Conservation (phyloP, 2,888 invertebrate species). For the Sinohyriopsis cumingii region DNA sequence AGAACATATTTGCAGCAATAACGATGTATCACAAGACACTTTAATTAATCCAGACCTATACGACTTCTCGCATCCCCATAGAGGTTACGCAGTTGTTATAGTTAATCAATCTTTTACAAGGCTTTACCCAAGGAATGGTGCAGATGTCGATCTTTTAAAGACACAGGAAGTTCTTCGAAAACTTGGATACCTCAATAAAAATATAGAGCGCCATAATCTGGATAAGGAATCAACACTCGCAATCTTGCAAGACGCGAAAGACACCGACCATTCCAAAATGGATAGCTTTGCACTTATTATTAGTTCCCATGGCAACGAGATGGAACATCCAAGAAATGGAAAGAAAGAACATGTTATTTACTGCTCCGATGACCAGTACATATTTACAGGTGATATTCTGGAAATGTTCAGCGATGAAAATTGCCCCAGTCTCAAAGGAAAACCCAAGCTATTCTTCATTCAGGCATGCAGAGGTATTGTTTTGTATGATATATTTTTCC, state of each 20-base stretch:
- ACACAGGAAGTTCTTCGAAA: constrained; percentile 23
- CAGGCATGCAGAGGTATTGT: constrained; percentile 36
- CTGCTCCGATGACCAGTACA: constrained; percentile 29
- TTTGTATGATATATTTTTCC: no score
- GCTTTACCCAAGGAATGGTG: constrained; percentile 21
- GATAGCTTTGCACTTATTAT: constrained; percentile 33
- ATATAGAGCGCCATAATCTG: constrained; percentile 15
- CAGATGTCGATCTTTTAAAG: constrained; percentile 24
- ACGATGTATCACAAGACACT: no score
- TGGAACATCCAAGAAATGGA: constrained; percentile 16
- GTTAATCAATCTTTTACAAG: constrained; percentile 27
- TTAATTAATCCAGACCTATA: constrained; percentile 9
- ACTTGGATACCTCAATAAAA: constrained; percentile 27
- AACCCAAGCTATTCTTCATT: constrained; percentile 37
- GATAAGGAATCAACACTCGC: constrained; percentile 18
- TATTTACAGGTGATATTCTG: constrained; percentile 32
- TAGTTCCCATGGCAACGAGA: constrained; percentile 32
- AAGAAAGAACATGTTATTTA: constrained; percentile 28
- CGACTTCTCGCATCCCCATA: constrained; percentile 20
- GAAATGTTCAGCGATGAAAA: constrained; percentile 35
- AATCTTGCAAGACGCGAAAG: constrained; percentile 15
- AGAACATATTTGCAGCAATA: no score
- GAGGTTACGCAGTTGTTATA: constrained; percentile 27
- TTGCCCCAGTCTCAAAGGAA: constrained; percentile 27
- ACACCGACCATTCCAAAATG: constrained; percentile 21